Evolutionary conservation across 2,888 invertebrate genomes (phyloP).

Genomic region (Xestia sexstrigata): DNA sequence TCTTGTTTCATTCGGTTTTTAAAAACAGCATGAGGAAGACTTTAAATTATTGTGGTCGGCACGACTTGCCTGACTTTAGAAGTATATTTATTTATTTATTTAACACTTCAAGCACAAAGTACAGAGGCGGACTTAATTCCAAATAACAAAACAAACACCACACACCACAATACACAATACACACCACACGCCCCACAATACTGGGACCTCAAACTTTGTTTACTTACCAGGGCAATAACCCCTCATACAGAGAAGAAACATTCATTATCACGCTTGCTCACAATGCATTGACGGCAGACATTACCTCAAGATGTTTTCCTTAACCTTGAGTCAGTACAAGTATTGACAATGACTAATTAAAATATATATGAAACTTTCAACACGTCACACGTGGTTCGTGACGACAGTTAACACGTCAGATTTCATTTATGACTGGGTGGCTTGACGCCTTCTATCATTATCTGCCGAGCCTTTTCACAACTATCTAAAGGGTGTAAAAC

Average conservation of each 20-base stretch:
- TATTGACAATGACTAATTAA: conserved; percentile 10
- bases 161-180: too few relatives aligned
- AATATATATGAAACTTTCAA: background rate
- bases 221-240: background rate
- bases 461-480: background rate
- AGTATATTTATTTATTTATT: too few relatives aligned
- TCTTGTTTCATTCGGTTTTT: too few relatives aligned
- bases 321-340: conserved; percentile 14
- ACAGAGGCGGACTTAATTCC: too few relatives aligned
- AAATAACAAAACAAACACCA: too few relatives aligned
- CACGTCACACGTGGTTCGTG: background rate
- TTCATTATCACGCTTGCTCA: conserved; percentile 26
- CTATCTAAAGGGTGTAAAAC: too few relatives aligned
- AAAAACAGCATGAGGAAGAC: too few relatives aligned
- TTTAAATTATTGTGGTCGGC: too few relatives aligned
- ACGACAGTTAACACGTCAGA: background rate
- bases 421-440: background rate
- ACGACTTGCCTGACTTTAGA: too few relatives aligned
- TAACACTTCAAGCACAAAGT: too few relatives aligned
- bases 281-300: background rate
- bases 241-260: conserved; percentile 14
- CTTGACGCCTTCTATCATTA: background rate
- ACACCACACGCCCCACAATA: too few relatives aligned
- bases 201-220: background rate
- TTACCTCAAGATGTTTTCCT: conserved; percentile 22